Conservation (phyloP, 2,888 invertebrate species). For the Zonitis immaculata region DNA sequence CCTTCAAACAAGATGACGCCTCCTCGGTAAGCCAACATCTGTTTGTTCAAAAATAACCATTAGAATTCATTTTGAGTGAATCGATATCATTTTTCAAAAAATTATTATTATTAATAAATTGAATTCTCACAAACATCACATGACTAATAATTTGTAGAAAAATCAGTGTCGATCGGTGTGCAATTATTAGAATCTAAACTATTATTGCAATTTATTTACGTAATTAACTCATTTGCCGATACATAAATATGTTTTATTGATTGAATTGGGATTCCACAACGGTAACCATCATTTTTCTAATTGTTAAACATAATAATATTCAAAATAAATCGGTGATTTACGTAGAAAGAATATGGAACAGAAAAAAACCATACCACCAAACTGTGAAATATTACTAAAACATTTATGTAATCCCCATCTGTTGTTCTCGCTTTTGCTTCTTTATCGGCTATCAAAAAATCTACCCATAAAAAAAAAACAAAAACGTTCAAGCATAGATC, state of each 20-base stretch:
- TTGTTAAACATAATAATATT: not conserved
- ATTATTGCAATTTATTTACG: not conserved
- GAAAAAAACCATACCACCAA: not conserved
- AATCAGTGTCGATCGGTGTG: not conserved
- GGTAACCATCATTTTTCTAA: not conserved
- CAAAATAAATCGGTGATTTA: not conserved
- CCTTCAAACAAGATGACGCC: not conserved
- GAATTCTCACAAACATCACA: not conserved
- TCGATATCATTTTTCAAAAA: too few relatives aligned
- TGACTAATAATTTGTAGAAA: not conserved
- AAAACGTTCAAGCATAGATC: not conserved
- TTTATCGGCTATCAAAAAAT: not conserved
- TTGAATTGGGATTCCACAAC: not conserved
- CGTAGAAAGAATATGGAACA: too few relatives aligned
- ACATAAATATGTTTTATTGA: not conserved
- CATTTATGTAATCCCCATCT: not conserved
- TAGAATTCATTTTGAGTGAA: too few relatives aligned
- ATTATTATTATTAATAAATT: too few relatives aligned
- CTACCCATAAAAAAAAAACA: not conserved
- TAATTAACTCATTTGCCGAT: not conserved
- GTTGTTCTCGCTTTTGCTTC: not conserved
- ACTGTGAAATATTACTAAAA: not conserved
- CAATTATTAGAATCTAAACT: not conserved
- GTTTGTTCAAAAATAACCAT: too few relatives aligned
- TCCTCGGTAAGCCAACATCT: too few relatives aligned